Evolutionary conservation across 1,140 invertebrate species (phyloP).

Genomic region (Cyclina sinensis): DNA sequence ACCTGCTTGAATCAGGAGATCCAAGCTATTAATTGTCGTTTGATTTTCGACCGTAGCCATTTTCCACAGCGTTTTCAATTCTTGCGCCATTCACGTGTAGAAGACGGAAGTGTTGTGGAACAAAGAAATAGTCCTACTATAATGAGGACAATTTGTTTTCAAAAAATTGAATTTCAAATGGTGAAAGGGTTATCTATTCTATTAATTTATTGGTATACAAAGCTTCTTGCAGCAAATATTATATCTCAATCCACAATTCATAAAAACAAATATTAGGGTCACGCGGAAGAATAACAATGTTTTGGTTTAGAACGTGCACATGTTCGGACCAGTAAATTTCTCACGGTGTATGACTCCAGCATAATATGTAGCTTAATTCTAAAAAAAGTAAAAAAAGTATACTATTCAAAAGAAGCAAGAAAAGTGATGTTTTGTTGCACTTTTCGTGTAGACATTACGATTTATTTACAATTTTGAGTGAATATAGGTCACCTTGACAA

Average conservation of each 20-base stretch:
- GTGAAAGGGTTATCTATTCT: too few species aligned
- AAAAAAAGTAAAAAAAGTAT: too few species aligned
- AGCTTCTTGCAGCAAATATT: too few species aligned
- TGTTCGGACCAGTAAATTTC: constrained; percentile 56
- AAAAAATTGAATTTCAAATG: too few species aligned
- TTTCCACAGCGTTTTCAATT: constrained; percentile 69
- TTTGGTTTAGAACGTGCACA: constrained; percentile 67
- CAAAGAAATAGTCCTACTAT: constrained; percentile 62
- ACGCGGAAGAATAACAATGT: constrained; percentile 65
- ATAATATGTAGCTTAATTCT: not conserved
- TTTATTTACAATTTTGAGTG: too few species aligned
- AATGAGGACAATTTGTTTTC: not conserved
- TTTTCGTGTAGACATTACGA: too few species aligned
- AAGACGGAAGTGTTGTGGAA: constrained; percentile 72
- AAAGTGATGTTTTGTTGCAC: too few species aligned
- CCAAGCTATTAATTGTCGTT: constrained; percentile 66
- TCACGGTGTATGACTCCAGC: not conserved
- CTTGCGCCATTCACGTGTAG: constrained; percentile 73
- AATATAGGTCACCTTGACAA: constrained; percentile 55
- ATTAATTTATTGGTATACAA: too few species aligned
- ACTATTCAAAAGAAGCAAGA: too few species aligned
- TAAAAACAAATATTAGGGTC: not conserved
- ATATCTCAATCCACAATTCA: too few species aligned
- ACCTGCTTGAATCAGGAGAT: constrained; percentile 76
- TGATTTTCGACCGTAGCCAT: constrained; percentile 71